These are phyloP conservation scores for Liparis tanakae DNA, from an alignment of 2,797 vertebrate genomes.

Conservation along the genomic window DNA sequence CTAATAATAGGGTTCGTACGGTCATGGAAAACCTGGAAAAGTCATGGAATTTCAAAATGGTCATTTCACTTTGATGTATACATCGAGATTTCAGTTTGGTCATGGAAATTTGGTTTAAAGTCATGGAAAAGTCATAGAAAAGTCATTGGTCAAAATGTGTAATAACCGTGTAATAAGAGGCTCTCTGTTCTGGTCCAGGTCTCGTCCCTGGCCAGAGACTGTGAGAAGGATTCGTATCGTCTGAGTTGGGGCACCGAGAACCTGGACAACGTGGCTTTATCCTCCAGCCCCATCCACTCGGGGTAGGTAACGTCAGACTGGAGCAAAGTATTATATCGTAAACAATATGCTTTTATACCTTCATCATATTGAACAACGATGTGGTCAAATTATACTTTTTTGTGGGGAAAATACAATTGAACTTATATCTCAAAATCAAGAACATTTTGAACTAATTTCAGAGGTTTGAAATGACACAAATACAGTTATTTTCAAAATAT, in stretches of 20 bases:
- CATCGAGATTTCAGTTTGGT: too few relatives aligned
- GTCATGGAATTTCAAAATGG: too few relatives aligned
- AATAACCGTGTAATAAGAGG: too few relatives aligned
- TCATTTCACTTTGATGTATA: too few relatives aligned
- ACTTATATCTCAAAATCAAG: background rate
- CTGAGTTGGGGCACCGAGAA: constrained; percentile 95
- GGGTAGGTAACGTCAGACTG: constrained; percentile 84
- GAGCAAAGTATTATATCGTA: background rate
- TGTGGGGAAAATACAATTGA: background rate
- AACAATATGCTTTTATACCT: background rate
- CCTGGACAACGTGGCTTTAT: constrained; percentile 95
- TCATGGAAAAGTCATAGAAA: too few relatives aligned
- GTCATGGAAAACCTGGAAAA: too few relatives aligned
- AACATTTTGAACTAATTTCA: background rate
- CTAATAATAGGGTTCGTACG: background rate
- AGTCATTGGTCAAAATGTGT: too few relatives aligned
- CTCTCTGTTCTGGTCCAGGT: constrained; percentile 76
- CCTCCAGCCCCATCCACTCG: constrained; percentile 95
- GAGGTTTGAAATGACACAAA: background rate
- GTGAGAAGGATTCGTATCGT: constrained; percentile 90
- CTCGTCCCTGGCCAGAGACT: constrained; percentile 86
- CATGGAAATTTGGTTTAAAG: too few relatives aligned
- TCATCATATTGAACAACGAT: background rate
- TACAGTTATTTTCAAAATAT: background rate
- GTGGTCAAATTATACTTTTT: background rate